phyloP scores from a whole-genome alignment of 2,888 invertebrate genomes.

The Hyppa rectilinea region DNA sequence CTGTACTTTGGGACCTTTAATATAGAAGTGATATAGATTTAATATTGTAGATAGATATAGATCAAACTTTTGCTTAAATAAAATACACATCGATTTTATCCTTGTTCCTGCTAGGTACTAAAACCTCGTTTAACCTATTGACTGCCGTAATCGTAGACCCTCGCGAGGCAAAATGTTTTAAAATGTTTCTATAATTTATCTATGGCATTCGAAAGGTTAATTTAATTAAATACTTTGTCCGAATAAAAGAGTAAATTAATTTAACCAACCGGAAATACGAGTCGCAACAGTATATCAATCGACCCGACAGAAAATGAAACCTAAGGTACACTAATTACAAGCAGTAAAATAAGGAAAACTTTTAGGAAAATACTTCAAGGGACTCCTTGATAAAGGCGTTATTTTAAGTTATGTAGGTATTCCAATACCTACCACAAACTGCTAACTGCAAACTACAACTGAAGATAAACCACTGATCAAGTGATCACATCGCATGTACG shows the following conservation, averaged over 20 bases:
- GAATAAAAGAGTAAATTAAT: neutral
- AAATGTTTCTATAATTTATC: too few relatives aligned
- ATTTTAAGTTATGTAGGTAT: neutral
- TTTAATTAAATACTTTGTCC: too few relatives aligned
- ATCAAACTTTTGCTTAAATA: too few relatives aligned
- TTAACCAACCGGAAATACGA: neutral
- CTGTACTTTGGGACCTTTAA: too few relatives aligned
- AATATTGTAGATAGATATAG: too few relatives aligned
- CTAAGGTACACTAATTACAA: neutral
- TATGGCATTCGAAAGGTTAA: too few relatives aligned
- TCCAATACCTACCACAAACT: too few relatives aligned
- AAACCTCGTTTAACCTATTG: neutral
- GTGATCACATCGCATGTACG: slow-evolving; percentile 45
- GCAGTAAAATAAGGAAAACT: neutral
- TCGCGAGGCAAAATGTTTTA: too few relatives aligned
- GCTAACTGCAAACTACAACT: neutral
- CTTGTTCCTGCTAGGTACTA: neutral
- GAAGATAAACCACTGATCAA: slow-evolving; percentile 23
- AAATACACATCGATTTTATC: neutral
- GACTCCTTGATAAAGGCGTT: neutral
- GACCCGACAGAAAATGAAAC: slow-evolving; percentile 12
- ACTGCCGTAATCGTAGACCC: too few relatives aligned
- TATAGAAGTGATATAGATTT: too few relatives aligned
- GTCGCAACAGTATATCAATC: slow-evolving; percentile 11
- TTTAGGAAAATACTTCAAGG: neutral